A percentile compares a stretch with the other conserved stretches of the same genome.
These are phyloP conservation scores for Cephalopholis sonnerati DNA, from an alignment of 2,113 vertebrate genomes.

Conservation along the genomic window DNA sequence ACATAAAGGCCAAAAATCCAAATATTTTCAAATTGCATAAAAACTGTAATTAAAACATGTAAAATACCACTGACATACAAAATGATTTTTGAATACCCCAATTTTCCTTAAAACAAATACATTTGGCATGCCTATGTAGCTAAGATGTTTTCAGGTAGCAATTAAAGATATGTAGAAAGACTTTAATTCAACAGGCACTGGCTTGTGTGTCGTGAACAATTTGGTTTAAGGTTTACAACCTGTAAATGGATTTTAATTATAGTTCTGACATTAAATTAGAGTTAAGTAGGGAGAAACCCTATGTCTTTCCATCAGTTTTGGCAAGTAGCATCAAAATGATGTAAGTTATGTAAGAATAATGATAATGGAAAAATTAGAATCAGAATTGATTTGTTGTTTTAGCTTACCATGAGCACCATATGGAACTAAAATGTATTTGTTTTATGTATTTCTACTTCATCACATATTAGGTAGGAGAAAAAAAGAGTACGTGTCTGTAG, in stretches of 20 bases:
- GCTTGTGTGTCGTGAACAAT: background rate
- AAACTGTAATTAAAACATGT: background rate
- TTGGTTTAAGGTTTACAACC: too few species aligned
- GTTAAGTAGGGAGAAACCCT: background rate
- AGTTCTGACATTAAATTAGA: background rate
- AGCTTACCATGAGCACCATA: background rate
- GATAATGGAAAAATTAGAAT: background rate
- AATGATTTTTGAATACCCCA: background rate
- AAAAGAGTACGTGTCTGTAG: background rate
- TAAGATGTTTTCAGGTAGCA: background rate
- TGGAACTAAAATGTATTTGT: background rate
- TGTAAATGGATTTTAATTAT: background rate
- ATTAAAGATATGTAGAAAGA: background rate
- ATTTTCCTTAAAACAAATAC: too few species aligned
- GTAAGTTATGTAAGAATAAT: background rate
- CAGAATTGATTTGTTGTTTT: background rate
- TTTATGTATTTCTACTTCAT: background rate
- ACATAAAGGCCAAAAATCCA: too few species aligned
- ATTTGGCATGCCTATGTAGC: too few species aligned
- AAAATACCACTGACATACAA: background rate
- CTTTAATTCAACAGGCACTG: background rate
- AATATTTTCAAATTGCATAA: too few species aligned
- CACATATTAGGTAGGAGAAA: background rate
- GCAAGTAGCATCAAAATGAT: background rate
- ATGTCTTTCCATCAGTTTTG: background rate